Base-by-base conservation (phyloP, 2,797 vertebrate genomes). In the Acridotheres tristis region DNA sequence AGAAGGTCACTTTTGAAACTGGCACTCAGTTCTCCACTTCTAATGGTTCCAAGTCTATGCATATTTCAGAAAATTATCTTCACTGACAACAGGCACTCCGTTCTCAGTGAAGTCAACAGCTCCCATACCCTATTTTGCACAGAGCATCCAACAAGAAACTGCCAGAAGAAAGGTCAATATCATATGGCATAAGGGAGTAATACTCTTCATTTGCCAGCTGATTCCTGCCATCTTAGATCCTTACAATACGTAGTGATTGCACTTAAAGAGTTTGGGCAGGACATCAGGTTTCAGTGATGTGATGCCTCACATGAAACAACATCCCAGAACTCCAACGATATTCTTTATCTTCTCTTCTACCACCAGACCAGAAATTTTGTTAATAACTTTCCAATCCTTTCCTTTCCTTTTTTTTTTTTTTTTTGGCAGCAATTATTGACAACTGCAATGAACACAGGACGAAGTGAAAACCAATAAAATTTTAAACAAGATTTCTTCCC, bases 21-120 rank as follows among this genome's bases (percentile, higher is more conserved):
- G 73, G 34, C 22, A 45, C n/a, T 91, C 38, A 71, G 11, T 59
- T 81, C 42, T 83, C 75, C 57, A 57, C 29, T 59, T 80, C 42
- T 78, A 59, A 53, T 61, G 45, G 36, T 63, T 53, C 8, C 74
- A 74, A 59, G 23, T 5, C 34, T 75, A 5, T 38, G 45, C 38
- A 72, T 11, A 26, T 40, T 72, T 83, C 36, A 57, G 62, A 88
- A 85, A 91, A 88, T 47, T 48, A 80, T 83, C 30, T 92, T 75
- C 85, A 78, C 51, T 91, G 65, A 74, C 42, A 87, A 76, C 38
- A 73, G 45, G 69, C 18, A 79, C 15, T 62, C 20, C 32, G 27
- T 48, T 93, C 32, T 57, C 47, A 74, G 68, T 53, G 55, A 85
- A 94, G 34, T 42, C 63, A 87, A 85, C 17, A 76, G 9, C 34